Conservation (phyloP, 2,113 vertebrate species). For the Microcebus tavaratra region DNA sequence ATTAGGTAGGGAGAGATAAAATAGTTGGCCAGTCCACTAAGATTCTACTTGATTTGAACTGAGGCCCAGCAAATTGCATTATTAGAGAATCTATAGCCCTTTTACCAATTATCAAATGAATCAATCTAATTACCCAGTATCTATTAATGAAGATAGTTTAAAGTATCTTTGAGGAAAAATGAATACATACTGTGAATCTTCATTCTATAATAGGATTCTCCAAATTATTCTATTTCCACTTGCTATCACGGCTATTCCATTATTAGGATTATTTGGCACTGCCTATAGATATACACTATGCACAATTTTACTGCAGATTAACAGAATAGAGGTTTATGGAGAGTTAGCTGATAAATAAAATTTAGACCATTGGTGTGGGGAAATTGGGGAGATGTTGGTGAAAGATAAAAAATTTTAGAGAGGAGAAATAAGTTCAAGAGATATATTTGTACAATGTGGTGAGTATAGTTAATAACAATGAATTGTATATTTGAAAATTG, state of each 20-base stretch:
- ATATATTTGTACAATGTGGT: neutral
- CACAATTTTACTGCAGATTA: neutral
- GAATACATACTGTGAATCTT: neutral
- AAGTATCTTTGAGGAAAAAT: neutral
- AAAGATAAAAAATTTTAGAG: neutral
- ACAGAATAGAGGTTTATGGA: neutral
- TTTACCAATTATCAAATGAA: neutral
- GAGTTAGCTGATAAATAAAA: neutral
- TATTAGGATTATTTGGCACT: neutral
- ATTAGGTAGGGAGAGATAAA: neutral
- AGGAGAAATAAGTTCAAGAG: neutral
- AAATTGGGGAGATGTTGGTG: neutral
- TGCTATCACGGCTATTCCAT: neutral
- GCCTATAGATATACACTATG: neutral
- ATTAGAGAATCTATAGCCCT: neutral
- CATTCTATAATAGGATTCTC: neutral
- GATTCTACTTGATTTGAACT: neutral
- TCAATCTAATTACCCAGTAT: neutral
- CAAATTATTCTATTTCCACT: neutral
- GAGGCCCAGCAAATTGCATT: neutral
- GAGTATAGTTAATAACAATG: neutral
- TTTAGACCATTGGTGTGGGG: neutral
- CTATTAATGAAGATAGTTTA: neutral
- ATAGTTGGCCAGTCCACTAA: neutral
- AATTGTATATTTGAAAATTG: neutral